Evolutionary conservation across 2,113 vertebrate species (phyloP), one percentile per base, ranked within the genome.

Genomic region (Pungitius pungitius): DNA sequence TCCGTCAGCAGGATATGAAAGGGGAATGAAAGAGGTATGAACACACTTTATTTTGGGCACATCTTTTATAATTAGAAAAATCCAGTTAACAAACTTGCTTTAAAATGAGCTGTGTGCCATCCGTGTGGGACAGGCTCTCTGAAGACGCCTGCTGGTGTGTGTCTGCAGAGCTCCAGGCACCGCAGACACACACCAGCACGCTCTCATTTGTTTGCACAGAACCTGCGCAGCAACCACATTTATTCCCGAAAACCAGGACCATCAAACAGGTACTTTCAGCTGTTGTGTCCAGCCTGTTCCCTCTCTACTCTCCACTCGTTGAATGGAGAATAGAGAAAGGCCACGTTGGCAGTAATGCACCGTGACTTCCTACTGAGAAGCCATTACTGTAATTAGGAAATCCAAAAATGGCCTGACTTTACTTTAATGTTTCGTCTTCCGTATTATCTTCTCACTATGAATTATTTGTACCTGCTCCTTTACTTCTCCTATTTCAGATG

Each of bases 121-220:
- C 30, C 72, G 56, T 63, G 49, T 35, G 78, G 73, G 82, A 67
- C 73, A 73, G 75, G 20, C 47, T 65, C 66, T 86, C 67, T 73
- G 55, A 73, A 79, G 83, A 30, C 67, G 75, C 90, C 84, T 81
- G 75, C 75, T 90, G 80, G 69, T 72, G 54, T 80, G 47, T 69
- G n/a, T n/a, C n/a, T n/a, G 83, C 83, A 75, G 60, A 59, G 72
- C 68, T 90, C 74, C 78, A 77, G 82, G 83, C 82, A 45, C 73
- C 77, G 76, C 83, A 85, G 77, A 64, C 43, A 72, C 71, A 78
- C 73, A 76, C 75, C 69, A 56, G 83, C 76, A 67, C 79, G 67
- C 80, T 76, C 85, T 80, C 68, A 54, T 87, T 87, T 93, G 87
- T 93, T 93, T 91, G 84, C 78, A 71, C 79, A 84, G 78, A 77